Percentiles rank a stretch among this genome's conserved stretches.
Conservation (phyloP, 2,797 vertebrate species). For the Siniperca undulata region DNA sequence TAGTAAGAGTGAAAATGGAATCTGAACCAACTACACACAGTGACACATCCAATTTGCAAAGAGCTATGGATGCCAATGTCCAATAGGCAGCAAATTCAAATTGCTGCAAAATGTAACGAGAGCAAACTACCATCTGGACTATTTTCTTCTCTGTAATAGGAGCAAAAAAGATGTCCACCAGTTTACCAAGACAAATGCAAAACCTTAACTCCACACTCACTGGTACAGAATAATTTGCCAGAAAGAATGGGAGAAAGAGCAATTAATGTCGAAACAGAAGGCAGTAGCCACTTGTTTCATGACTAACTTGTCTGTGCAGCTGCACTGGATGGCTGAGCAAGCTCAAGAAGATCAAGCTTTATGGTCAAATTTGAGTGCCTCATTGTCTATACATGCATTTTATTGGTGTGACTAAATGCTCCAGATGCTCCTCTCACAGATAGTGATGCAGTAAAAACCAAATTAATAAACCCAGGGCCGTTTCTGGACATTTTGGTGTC, state of each 20-base stretch:
- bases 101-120: not conserved
- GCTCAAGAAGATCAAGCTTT: conserved; percentile 69
- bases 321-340: conserved; percentile 55
- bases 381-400: conserved; percentile 76
- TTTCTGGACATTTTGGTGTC: not conserved
- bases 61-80: not conserved
- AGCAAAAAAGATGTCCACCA: not conserved
- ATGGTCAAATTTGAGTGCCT: conserved; percentile 72
- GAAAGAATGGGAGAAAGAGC: conserved; percentile 18
- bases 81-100: not conserved
- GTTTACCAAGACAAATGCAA: conserved; percentile 29
- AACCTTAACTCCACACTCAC: not conserved
- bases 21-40: not conserved
- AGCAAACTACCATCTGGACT: conserved; percentile 4
- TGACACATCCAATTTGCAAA: conserved; percentile 3
- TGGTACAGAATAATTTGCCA: conserved; percentile 23
- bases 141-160: conserved; percentile 9
- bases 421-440: conserved; percentile 75
- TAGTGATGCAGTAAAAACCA: conserved; percentile 71
- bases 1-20: not conserved
- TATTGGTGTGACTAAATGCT: conserved; percentile 73
- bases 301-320: conserved; percentile 47
- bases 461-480: conserved; percentile 61
- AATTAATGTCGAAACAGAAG: conserved; percentile 52
- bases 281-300: conserved; percentile 63